phyloP scores from a whole-genome alignment of 2,113 vertebrate species.

The Xyliphius kryptos region DNA sequence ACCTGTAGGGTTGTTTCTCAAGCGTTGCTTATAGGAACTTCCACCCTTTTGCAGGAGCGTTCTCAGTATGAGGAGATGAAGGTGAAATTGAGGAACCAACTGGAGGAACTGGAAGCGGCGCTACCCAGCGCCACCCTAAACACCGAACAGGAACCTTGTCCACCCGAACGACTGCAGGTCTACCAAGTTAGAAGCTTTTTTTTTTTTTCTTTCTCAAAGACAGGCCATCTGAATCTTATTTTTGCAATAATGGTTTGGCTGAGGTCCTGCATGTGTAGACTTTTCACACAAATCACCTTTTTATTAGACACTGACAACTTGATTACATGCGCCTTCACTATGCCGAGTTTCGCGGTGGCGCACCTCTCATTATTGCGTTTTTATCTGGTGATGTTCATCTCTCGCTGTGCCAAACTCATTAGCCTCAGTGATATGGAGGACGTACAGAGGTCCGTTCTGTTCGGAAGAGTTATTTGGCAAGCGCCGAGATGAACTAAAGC shows the following conservation, averaged over 20 bases:
- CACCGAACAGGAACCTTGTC: constrained; percentile 65
- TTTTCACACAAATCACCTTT: background rate
- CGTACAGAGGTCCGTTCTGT: constrained; percentile 19
- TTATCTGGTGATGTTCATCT: constrained; percentile 27
- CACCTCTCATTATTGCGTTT: constrained; percentile 5
- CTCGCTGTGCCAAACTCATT: constrained; percentile 26
- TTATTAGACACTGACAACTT: constrained; percentile 7
- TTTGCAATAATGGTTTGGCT: background rate
- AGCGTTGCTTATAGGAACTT: background rate
- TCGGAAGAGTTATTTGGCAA: constrained; percentile 27
- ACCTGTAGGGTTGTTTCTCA: no score
- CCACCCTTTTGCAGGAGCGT: constrained; percentile 67
- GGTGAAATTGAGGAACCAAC: constrained; percentile 56
- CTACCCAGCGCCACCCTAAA: constrained; percentile 66
- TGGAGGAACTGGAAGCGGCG: constrained; percentile 65
- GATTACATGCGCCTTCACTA: constrained; percentile 15
- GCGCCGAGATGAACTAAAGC: constrained; percentile 15
- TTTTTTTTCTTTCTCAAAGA: constrained; percentile 8
- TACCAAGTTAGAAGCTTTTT: constrained; percentile 67
- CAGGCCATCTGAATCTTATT: background rate
- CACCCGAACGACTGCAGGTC: constrained; percentile 61
- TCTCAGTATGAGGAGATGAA: constrained; percentile 69
- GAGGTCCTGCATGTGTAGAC: background rate
- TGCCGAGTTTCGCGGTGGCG: background rate
- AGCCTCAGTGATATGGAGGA: constrained; percentile 18